phyloP scores from a whole-genome alignment of 2,113 vertebrate genomes.

The Argyrosomus japonicus region DNA sequence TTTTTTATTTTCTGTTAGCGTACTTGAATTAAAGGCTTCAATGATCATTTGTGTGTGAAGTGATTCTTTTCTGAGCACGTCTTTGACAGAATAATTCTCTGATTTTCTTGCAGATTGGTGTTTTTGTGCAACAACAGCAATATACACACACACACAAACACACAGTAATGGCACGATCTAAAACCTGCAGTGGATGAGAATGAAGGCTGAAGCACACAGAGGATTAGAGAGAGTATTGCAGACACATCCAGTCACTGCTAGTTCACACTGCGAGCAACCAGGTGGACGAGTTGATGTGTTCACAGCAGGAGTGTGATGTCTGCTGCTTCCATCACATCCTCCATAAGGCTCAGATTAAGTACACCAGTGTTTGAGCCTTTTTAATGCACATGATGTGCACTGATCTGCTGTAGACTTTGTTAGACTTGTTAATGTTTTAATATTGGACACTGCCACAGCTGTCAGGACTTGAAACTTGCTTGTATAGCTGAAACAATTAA shows the following conservation, averaged over 20 bases:
- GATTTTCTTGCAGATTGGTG: not conserved
- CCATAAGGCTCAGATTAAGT: not conserved
- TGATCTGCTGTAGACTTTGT: too few species aligned
- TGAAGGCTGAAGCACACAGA: not conserved
- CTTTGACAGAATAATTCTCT: not conserved
- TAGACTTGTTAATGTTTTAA: too few species aligned
- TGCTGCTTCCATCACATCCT: too few species aligned
- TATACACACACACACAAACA: not conserved
- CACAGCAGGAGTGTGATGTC: not conserved
- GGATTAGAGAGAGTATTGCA: not conserved
- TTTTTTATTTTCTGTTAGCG: not conserved
- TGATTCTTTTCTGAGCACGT: conserved; percentile 10
- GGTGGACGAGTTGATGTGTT: too few species aligned
- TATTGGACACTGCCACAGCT: too few species aligned
- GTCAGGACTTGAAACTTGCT: too few species aligned
- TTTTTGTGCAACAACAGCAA: conserved; percentile 40
- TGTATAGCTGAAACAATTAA: too few species aligned
- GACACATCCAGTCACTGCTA: not conserved
- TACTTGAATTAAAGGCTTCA: conserved; percentile 24
- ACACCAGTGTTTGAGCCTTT: not conserved
- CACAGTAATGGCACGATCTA: not conserved
- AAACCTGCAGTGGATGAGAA: not conserved
- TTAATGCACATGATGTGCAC: too few species aligned
- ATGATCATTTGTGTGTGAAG: conserved; percentile 12
- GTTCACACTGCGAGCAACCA: conserved; percentile 1